Evolutionary conservation across 2,797 vertebrate genomes (phyloP).

Genomic region (Iguana delicatissima): DNA sequence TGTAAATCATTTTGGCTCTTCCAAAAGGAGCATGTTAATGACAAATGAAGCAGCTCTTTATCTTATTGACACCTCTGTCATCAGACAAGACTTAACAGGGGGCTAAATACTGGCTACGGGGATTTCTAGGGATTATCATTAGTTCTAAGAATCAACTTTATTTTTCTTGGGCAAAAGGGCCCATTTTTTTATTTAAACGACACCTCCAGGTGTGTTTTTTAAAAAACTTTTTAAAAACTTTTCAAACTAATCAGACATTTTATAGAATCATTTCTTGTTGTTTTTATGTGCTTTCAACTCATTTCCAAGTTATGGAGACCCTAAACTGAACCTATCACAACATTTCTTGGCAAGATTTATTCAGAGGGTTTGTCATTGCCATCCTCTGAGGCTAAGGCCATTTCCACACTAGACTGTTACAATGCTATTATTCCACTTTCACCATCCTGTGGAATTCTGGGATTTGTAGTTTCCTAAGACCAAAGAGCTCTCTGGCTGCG

Average conservation of each 20-base stretch:
- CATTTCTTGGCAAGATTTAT: too few species aligned
- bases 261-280: too few species aligned
- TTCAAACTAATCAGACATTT: slow-evolving; percentile 58
- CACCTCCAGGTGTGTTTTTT: slow-evolving; percentile 60
- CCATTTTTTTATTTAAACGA: slow-evolving; percentile 47
- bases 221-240: slow-evolving; percentile 34
- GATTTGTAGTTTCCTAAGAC: too few species aligned
- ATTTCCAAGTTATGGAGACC: too few species aligned
- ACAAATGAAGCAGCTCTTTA: neutral
- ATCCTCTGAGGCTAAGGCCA: too few species aligned
- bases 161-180: slow-evolving; percentile 58
- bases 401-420: too few species aligned
- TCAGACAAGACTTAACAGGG: neutral
- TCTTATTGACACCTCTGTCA: slow-evolving; percentile 43
- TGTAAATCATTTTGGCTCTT: neutral
- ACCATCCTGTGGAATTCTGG: too few species aligned
- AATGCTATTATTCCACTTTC: too few species aligned
- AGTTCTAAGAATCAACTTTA: slow-evolving; percentile 59
- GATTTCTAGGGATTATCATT: slow-evolving; percentile 36
- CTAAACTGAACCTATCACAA: too few species aligned
- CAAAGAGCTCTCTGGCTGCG: too few species aligned
- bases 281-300: too few species aligned
- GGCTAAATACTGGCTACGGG: neutral
- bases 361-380: too few species aligned
- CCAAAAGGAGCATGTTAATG: neutral